Conservation (phyloP, 2,888 invertebrate genomes). For the Sphaerophoria taeniata region DNA sequence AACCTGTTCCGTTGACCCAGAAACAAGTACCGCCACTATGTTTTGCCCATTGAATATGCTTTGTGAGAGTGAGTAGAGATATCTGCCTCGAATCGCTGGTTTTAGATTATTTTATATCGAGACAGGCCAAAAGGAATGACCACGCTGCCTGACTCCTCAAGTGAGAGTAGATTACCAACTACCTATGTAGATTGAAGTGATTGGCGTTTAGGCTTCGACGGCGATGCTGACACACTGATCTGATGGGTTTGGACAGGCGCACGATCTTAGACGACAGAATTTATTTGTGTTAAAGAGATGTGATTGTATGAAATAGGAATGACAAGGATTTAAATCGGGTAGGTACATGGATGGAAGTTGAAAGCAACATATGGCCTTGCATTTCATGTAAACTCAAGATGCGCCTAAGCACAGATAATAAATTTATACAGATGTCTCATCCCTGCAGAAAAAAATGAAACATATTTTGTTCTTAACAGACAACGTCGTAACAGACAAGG, state of each 20-base stretch:
- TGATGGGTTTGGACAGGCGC: slow-evolving; percentile 21
- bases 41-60: slow-evolving; percentile 50
- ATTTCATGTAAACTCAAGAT: too few species aligned
- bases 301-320: slow-evolving; percentile 33
- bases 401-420: too few species aligned
- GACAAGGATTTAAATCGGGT: slow-evolving; percentile 32
- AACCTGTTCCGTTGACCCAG: slow-evolving; percentile 74
- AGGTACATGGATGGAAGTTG: background rate
- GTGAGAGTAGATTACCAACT: slow-evolving; percentile 54
- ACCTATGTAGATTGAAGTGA: background rate
- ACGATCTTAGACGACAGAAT: slow-evolving; percentile 29
- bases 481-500: too few species aligned
- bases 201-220: background rate
- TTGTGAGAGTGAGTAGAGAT: background rate
- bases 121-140: slow-evolving; percentile 55
- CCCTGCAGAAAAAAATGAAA: too few species aligned
- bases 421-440: too few species aligned
- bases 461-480: too few species aligned
- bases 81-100: background rate
- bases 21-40: slow-evolving; percentile 45
- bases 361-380: too few species aligned
- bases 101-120: slow-evolving; percentile 60
- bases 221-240: slow-evolving; percentile 24
- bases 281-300: slow-evolving; percentile 54
- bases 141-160: slow-evolving; percentile 26